Conservation (phyloP, 1,140 invertebrate genomes). For the Drosophila lini region DNA sequence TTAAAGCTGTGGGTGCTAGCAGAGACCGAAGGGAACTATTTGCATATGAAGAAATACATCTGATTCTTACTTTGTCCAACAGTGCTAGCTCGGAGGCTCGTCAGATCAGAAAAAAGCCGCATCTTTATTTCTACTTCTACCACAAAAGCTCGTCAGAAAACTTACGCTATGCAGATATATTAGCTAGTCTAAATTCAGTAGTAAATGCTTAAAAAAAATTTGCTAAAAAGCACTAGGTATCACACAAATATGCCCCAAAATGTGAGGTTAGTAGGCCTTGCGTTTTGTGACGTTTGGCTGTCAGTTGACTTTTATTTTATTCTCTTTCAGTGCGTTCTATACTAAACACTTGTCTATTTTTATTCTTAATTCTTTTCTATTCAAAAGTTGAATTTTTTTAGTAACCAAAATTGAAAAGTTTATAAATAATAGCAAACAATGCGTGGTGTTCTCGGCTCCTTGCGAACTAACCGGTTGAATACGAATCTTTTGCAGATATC, state of each 20-base stretch:
- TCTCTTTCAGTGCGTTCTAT: conserved; percentile 1
- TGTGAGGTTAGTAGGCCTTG: conserved; percentile 14
- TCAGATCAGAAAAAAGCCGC: neutral
- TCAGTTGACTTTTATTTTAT: neutral
- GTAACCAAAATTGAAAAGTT: conserved; percentile 17
- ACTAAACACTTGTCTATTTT: conserved; percentile 13
- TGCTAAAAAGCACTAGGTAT: no score
- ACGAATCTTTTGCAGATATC: conserved; percentile 62
- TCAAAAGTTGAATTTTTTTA: conserved; percentile 2
- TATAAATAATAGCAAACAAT: conserved; percentile 9
- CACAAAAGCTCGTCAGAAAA: no score
- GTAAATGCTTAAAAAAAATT: no score
- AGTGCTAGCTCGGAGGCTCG: neutral
- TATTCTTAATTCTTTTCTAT: neutral
- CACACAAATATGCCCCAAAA: neutral
- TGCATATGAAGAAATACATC: no score
- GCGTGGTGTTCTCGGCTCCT: conserved; percentile 14
- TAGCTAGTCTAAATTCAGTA: no score
- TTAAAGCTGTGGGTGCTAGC: no score
- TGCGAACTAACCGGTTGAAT: conserved; percentile 28
- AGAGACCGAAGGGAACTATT: no score
- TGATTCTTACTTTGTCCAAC: no score
- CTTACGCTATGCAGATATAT: no score
- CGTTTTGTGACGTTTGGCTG: neutral
- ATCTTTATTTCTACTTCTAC: no score